Conservation (phyloP, 2,888 invertebrate genomes). For the Prosapia bicincta region DNA sequence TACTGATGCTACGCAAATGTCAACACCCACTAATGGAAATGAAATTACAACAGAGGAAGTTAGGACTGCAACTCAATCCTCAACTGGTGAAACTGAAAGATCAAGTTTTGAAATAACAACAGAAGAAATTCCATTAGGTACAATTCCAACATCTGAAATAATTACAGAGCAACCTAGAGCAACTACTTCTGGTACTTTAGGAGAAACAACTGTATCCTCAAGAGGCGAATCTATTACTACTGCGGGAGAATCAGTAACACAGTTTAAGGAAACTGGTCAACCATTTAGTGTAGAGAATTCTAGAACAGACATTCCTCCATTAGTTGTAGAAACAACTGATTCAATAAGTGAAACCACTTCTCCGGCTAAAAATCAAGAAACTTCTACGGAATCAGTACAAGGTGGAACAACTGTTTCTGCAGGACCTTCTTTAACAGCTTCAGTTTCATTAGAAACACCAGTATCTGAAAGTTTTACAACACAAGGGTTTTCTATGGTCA, state of each 20-base stretch:
- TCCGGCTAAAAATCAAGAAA: not conserved
- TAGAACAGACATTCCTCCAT: not conserved
- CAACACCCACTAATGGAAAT: conserved; percentile 23
- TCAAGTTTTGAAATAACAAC: too few relatives aligned
- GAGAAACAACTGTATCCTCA: not conserved
- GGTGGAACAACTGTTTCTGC: conserved; percentile 3
- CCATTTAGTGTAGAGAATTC: not conserved
- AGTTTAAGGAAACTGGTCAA: not conserved
- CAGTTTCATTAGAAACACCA: not conserved
- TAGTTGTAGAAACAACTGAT: not conserved
- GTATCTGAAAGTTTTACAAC: not conserved
- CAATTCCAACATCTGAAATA: not conserved
- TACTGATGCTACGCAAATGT: conserved; percentile 32
- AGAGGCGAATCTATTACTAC: conserved; percentile 2
- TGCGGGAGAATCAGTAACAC: not conserved
- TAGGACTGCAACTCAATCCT: not conserved
- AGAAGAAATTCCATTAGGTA: not conserved
- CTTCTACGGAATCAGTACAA: conserved; percentile 3
- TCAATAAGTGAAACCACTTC: not conserved
- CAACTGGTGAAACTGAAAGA: conserved; percentile 21
- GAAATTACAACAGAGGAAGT: not conserved
- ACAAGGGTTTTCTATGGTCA: not conserved
- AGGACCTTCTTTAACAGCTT: not conserved
- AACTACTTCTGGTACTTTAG: conserved; percentile 1
- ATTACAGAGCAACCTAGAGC: conserved; percentile 6